Conservation (phyloP, 2,113 vertebrate species). For the Lynx canadensis region DNA sequence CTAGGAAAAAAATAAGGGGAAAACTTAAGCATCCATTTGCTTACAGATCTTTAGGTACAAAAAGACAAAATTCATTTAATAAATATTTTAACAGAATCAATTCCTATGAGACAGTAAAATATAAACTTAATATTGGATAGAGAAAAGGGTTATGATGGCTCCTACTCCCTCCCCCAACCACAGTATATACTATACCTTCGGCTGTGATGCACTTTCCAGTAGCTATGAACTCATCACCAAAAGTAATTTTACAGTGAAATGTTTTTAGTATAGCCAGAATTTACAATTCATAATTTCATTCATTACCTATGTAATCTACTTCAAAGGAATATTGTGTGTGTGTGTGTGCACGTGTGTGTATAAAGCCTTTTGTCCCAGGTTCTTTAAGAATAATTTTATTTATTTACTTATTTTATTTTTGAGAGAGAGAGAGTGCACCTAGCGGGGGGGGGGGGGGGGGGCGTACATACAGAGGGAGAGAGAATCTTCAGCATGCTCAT, state of each 20-base stretch:
- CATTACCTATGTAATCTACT: not conserved
- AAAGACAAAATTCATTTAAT: not conserved
- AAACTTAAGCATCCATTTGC: conserved; percentile 54
- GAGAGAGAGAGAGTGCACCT: too few species aligned
- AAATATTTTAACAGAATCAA: conserved; percentile 59
- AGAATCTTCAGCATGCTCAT: too few species aligned
- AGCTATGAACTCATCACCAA: conserved; percentile 36
- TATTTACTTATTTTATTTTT: too few species aligned
- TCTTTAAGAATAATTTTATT: not conserved
- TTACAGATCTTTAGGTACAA: conserved; percentile 31
- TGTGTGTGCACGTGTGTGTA: too few species aligned
- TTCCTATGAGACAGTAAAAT: conserved; percentile 9
- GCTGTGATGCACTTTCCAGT: conserved; percentile 6
- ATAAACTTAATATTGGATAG: not conserved
- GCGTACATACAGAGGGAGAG: too few species aligned
- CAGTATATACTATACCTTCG: not conserved
- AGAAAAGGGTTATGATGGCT: not conserved
- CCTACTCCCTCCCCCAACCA: not conserved
- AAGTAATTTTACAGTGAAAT: conserved; percentile 36
- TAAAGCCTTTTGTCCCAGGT: not conserved
- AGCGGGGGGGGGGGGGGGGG: too few species aligned
- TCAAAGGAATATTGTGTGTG: not conserved
- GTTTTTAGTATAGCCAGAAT: not conserved
- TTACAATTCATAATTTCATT: conserved; percentile 8
- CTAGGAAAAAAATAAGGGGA: conserved; percentile 50